phyloP scores from a whole-genome alignment of 2,888 invertebrate genomes.

The Brachyptera risi region DNA sequence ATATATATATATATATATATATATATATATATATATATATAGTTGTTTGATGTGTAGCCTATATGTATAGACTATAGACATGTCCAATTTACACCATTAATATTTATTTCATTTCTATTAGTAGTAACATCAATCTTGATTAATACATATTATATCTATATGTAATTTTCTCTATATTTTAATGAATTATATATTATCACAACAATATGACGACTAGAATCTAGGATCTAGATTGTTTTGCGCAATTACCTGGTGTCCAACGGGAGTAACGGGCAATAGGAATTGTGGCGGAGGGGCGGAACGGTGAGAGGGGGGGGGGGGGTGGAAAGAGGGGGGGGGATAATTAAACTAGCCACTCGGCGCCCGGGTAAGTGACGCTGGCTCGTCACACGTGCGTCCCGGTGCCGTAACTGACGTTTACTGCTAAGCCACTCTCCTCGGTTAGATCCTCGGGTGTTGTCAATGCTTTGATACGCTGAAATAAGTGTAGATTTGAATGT shows the following conservation, averaged over 20 bases:
- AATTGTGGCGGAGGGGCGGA: background rate
- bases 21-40: too few species aligned
- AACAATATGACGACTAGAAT: slow-evolving; percentile 15
- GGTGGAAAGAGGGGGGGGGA: background rate
- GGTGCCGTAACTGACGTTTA: slow-evolving; percentile 46
- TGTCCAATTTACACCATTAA: too few species aligned
- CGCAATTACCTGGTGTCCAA: slow-evolving; percentile 17
- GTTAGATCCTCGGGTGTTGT: slow-evolving; percentile 48
- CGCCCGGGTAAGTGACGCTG: background rate
- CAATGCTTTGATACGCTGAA: slow-evolving; percentile 49
- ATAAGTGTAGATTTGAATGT: background rate
- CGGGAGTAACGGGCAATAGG: background rate
- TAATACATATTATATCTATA: too few species aligned
- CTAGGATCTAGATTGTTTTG: slow-evolving; percentile 17
- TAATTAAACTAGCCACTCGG: slow-evolving; percentile 23
- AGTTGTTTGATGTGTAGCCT: too few species aligned
- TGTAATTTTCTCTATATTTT: too few species aligned
- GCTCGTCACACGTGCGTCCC: slow-evolving; percentile 51
- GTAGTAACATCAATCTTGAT: too few species aligned
- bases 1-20: too few species aligned
- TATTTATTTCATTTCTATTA: too few species aligned
- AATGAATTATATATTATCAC: slow-evolving; percentile 6
- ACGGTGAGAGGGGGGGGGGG: background rate
- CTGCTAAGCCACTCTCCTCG: slow-evolving; percentile 43
- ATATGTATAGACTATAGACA: too few species aligned